Conservation (phyloP, 2,113 vertebrate genomes). For the Ictalurus furcatus region DNA sequence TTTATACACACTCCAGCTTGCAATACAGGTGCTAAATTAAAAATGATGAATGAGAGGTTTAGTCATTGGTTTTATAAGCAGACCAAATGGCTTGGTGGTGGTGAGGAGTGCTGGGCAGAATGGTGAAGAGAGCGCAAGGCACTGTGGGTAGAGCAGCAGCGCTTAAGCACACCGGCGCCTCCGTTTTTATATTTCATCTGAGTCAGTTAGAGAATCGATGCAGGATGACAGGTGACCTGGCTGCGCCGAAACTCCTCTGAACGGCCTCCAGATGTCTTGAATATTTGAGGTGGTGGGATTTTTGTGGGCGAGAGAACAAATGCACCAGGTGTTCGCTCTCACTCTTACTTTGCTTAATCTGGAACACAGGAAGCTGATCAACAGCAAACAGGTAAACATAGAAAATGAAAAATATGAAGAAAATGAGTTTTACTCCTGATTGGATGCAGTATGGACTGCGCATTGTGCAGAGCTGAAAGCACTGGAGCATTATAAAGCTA, state of each 20-base stretch:
- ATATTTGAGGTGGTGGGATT: conserved; percentile 37
- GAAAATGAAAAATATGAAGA: background rate
- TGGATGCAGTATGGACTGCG: background rate
- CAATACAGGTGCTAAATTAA: conserved; percentile 40
- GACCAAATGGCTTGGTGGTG: conserved; percentile 53
- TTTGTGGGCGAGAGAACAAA: background rate
- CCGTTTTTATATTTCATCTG: conserved; percentile 48
- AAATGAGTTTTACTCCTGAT: background rate
- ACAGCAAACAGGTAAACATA: background rate
- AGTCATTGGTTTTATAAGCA: conserved; percentile 55
- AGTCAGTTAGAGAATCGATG: conserved; percentile 57
- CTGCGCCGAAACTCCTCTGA: conserved; percentile 17
- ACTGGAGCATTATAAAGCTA: background rate
- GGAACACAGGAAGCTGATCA: background rate
- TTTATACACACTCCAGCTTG: conserved; percentile 54
- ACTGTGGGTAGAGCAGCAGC: conserved; percentile 51
- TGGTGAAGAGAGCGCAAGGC: background rate
- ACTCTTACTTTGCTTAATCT: background rate
- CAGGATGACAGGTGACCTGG: conserved; percentile 51
- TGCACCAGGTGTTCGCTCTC: background rate
- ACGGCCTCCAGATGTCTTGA: conserved; percentile 40
- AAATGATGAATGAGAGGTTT: conserved; percentile 48
- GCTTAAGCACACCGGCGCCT: conserved; percentile 22
- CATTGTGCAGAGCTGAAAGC: background rate
- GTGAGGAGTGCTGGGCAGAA: background rate